Evolutionary conservation across 2,113 vertebrate species (phyloP).

Genomic region (Laticauda laticaudata): DNA sequence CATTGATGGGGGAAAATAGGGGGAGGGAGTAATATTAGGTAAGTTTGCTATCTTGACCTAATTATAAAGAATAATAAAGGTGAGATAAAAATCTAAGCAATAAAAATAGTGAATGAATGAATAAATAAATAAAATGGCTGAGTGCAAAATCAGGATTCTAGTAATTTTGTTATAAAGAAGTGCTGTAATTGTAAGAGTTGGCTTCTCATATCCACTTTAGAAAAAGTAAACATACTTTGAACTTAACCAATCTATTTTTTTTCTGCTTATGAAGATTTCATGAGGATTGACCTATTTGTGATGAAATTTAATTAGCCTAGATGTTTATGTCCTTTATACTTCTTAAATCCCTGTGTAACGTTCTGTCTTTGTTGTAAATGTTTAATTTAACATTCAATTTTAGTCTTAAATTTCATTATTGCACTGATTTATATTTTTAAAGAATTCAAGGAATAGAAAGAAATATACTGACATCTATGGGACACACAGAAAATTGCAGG

Average conservation of each 20-base stretch:
- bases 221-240: not conserved
- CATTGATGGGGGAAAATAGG: not conserved
- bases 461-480: slow-evolving; percentile 11
- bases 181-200: not conserved
- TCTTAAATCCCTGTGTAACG: not conserved
- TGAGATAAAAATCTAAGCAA: not conserved
- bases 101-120: not conserved
- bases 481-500: not conserved
- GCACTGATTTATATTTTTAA: not conserved
- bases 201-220: not conserved
- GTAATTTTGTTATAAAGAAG: not conserved
- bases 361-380: not conserved
- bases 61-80: not conserved
- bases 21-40: not conserved
- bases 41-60: not conserved
- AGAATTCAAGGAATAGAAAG: not conserved
- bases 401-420: not conserved
- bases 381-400: not conserved
- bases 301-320: not conserved
- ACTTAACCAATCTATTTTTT: not conserved
- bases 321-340: not conserved
- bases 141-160: not conserved
- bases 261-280: not conserved
- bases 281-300: not conserved
- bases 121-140: not conserved